Percentiles rank a stretch among this genome's conserved stretches.
phyloP scores from a whole-genome alignment of 2,888 invertebrate species.

The Bembecia ichneumoniformis region DNA sequence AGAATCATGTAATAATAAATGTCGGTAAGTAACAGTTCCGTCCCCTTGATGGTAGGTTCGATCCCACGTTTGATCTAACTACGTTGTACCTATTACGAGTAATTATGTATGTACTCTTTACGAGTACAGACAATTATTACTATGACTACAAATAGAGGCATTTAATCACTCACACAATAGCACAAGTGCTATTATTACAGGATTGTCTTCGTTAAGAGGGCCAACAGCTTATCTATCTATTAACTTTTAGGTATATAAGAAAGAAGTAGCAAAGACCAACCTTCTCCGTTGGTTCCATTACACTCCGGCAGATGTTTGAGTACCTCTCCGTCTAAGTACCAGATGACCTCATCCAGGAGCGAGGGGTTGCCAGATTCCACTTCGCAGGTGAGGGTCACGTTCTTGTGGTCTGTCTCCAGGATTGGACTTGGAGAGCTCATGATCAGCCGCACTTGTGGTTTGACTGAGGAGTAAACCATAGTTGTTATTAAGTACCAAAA shows the following conservation, averaged over 20 bases:
- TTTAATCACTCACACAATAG: too few species aligned
- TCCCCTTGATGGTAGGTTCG: too few species aligned
- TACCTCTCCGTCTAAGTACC: slow-evolving; percentile 88
- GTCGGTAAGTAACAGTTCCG: too few species aligned
- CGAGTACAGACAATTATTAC: too few species aligned
- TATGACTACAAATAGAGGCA: too few species aligned
- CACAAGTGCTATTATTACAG: too few species aligned
- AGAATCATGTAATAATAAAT: too few species aligned
- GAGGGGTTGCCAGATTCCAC: slow-evolving; percentile 86
- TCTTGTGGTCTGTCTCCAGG: slow-evolving; percentile 82
- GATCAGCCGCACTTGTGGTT: slow-evolving; percentile 81
- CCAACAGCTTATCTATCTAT: too few species aligned
- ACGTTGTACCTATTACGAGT: too few species aligned
- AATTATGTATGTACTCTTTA: too few species aligned
- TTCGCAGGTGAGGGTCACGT: slow-evolving; percentile 87
- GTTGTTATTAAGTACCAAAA: background rate
- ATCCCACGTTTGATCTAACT: too few species aligned
- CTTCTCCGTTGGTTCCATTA: slow-evolving; percentile 66
- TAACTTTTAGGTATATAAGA: background rate
- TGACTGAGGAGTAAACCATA: slow-evolving; percentile 67
- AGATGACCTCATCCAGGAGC: slow-evolving; percentile 81
- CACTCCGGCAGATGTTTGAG: slow-evolving; percentile 90
- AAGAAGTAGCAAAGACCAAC: slow-evolving; percentile 11
- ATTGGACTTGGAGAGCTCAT: slow-evolving; percentile 85
- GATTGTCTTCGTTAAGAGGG: too few species aligned